Base-by-base conservation (phyloP, 2,113 vertebrate species). In the Halichoerus grypus region DNA sequence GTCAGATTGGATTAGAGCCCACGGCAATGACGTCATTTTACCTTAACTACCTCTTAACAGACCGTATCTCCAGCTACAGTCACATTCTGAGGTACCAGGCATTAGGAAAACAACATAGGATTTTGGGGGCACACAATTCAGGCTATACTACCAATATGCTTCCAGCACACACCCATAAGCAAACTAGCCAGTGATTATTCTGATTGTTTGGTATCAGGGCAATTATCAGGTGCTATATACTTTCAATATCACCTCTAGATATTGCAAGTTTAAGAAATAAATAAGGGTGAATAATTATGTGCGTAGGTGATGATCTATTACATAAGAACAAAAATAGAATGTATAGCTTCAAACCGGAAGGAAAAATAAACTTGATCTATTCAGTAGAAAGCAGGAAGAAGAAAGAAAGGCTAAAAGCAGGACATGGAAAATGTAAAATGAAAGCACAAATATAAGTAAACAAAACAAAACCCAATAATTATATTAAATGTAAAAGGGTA, bases 291-390 rank as follows among this genome's bases (percentile, higher is more conserved):
- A 5, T 72, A 79, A 77, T 84, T 59, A 31, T 72, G 4, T 80
- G 36, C 15, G 6, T 94, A 8, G 31, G 59, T 63, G 93, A 79
- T 55, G 46, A 81, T 39, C 13, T 79, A 39, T 82, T 59, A 19
- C n/a, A 16, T 46, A 76, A 33, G 36, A 80, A 53, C 67, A 80
- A 77, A 96, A 90, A 83, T 55, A 24, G 19, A 96, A 59, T 67
- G 5, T 14, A n/a, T 31, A 33, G 4, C 21, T 88, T 96, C 95
- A 77, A 95, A 15, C 2, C 46, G 65, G 39, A 91, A 74, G 19
- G 22, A 72, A 91, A 91, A 93, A 95, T 72, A 71, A 91, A 51
- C 72, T 67, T n/a, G 24, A 65, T 81, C 36, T 96, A 74, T 51
- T 65, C 67, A 21, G 36, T 49, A 42, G 53, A 89, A 86, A 79